Evolutionary conservation across 2,797 vertebrate species (phyloP).

Genomic region (Phoeniculus purpureus): DNA sequence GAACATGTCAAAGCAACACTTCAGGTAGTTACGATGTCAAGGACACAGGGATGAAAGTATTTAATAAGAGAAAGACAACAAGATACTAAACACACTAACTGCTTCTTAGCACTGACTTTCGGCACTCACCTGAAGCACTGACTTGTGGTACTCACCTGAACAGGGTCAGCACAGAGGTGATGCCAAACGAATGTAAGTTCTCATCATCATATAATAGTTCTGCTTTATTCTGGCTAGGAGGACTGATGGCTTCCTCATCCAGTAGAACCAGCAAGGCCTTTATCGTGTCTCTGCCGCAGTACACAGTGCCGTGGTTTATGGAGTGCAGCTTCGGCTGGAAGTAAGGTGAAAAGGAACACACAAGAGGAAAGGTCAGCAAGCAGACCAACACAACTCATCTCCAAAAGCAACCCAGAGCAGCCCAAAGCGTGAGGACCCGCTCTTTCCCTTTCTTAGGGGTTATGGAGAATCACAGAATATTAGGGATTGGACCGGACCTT

Average conservation of each 20-base stretch:
- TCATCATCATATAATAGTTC: slow-evolving; percentile 84
- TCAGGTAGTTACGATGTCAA: background rate
- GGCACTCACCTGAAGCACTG: background rate
- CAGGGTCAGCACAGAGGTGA: slow-evolving; percentile 79
- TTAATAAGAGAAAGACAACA: no score
- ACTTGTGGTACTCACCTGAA: slow-evolving; percentile 82
- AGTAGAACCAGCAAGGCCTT: slow-evolving; percentile 87
- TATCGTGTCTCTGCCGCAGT: slow-evolving; percentile 88
- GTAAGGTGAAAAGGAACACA: slow-evolving; percentile 21
- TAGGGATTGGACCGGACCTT: no score
- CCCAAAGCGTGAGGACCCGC: background rate
- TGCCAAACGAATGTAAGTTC: slow-evolving; percentile 64
- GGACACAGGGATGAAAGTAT: background rate
- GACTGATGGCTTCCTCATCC: slow-evolving; percentile 86
- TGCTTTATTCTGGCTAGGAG: slow-evolving; percentile 85
- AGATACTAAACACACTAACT: no score
- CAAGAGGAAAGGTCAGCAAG: background rate
- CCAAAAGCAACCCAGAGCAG: background rate
- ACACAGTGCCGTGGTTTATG: slow-evolving; percentile 91
- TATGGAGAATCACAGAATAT: background rate
- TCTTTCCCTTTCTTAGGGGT: background rate
- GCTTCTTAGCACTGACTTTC: no score
- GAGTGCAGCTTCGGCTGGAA: slow-evolving; percentile 87
- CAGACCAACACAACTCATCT: background rate
- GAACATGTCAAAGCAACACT: background rate